These are phyloP conservation scores for Magallana nippona DNA, from an alignment of 2,888 invertebrate species.

Conservation along the genomic window DNA sequence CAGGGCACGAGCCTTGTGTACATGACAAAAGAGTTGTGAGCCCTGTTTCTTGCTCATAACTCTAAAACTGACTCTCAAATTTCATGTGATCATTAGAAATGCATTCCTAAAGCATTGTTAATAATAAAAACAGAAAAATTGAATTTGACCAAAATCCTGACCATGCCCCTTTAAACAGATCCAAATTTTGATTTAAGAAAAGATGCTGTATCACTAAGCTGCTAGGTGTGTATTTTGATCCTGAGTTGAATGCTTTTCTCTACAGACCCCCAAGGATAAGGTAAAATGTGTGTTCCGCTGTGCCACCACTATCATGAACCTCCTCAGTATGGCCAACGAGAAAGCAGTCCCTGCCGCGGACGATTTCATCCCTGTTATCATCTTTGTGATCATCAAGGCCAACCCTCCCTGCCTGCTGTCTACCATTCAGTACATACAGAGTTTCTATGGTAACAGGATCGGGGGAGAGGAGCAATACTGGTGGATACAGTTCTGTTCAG, in stretches of 20 bases:
- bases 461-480: slow-evolving; percentile 96
- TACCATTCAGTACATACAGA: slow-evolving; percentile 96
- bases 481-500: slow-evolving; percentile 99
- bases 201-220: no score
- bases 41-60: no score
- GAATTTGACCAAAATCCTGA: no score
- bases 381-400: slow-evolving; percentile 97
- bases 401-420: slow-evolving; percentile 96
- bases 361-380: slow-evolving; percentile 96
- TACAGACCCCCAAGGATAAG: slow-evolving; percentile 90
- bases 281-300: slow-evolving; percentile 91
- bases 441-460: slow-evolving; percentile 91
- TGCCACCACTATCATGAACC: slow-evolving; percentile 95
- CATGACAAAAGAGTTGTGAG: no score
- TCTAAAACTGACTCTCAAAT: no score
- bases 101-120: no score
- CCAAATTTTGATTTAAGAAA: no score
- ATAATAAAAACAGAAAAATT: no score
- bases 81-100: no score
- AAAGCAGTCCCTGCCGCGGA: slow-evolving; percentile 91
- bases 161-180: no score
- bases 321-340: slow-evolving; percentile 88
- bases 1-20: no score
- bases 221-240: no score
- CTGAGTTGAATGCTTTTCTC: slow-evolving; percentile 24